Conservation (phyloP, 2,888 invertebrate genomes). For the Zaprionus obscuricornis region DNA sequence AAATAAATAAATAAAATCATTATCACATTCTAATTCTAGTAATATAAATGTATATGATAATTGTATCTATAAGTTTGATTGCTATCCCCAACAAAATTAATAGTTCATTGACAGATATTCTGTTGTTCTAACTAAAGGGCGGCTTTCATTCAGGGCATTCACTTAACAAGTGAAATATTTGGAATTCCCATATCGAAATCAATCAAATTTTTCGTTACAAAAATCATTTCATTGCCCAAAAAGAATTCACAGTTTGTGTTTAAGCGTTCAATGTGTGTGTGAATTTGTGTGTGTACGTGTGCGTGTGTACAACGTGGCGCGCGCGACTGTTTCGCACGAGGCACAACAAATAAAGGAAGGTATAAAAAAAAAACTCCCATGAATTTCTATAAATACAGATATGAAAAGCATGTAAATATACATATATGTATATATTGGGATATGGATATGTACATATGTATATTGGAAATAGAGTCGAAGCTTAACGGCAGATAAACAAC, state of each 20-base stretch:
- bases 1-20: no score
- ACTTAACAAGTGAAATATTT: constrained; percentile 61
- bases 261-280: constrained; percentile 47
- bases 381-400: constrained; percentile 71
- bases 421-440: no score
- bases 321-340: constrained; percentile 46
- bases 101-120: constrained; percentile 40
- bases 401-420: no score
- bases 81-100: background rate
- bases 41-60: no score
- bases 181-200: constrained; percentile 55
- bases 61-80: no score
- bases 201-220: constrained; percentile 9
- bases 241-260: background rate
- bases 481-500: constrained; percentile 41
- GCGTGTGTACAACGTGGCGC: constrained; percentile 27
- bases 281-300: background rate
- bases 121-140: background rate
- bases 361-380: constrained; percentile 32
- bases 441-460: no score
- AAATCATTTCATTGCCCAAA: constrained; percentile 32
- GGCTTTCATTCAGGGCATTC: constrained; percentile 40
- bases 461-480: no score
- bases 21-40: no score
- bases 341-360: constrained; percentile 9